phyloP scores from a whole-genome alignment of 2,888 invertebrate species.

The Eupithecia pulchellata region DNA sequence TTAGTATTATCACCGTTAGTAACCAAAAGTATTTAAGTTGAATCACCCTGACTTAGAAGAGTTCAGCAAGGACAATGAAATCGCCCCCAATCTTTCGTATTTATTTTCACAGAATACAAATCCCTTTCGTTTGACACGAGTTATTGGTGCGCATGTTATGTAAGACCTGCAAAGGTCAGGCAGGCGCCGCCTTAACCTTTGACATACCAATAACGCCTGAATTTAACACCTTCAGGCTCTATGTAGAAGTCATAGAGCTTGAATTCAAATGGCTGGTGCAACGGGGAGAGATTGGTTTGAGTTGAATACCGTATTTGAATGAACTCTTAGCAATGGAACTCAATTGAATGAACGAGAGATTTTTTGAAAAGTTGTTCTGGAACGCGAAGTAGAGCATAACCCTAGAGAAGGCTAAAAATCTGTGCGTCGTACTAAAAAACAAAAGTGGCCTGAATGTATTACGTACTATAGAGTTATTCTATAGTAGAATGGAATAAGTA shows the following conservation, averaged over 20 bases:
- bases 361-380: neutral
- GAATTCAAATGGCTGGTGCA: neutral
- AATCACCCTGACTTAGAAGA: neutral
- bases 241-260: neutral
- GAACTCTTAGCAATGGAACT: neutral
- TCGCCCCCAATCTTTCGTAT: conserved; percentile 5
- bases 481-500: no score
- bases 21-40: neutral
- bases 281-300: neutral
- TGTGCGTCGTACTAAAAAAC: neutral
- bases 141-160: conserved; percentile 37
- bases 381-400: neutral
- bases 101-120: conserved; percentile 8
- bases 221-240: neutral
- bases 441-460: no score
- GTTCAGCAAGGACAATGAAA: neutral
- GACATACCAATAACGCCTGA: conserved; percentile 9
- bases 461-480: no score
- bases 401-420: neutral
- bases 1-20: neutral
- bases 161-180: conserved; percentile 45
- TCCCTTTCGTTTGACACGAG: conserved; percentile 23
- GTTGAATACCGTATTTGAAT: neutral
- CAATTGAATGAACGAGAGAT: neutral
- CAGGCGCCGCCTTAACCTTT: conserved; percentile 38